Evolutionary conservation across 1,140 invertebrate species (phyloP), one percentile per base, ranked within the genome.

Genomic region (Periplaneta americana): DNA sequence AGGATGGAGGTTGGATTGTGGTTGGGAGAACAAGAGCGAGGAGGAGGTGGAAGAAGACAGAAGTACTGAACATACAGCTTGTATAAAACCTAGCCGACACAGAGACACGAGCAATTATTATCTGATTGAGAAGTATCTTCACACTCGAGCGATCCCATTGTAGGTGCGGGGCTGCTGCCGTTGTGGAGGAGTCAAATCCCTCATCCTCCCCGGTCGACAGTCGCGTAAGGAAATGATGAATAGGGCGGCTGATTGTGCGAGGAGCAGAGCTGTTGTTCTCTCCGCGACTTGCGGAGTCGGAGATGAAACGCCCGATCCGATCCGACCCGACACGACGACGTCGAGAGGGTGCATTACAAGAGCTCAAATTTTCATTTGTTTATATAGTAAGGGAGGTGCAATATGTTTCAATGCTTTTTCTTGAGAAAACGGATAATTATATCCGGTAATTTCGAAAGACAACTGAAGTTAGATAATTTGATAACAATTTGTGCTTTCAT

Each of bases 51-150:
- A 57, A 57, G 22, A 2, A n/a, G 22, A 57, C 48, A 57, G 48
- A 57, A n/a, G 18, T n/a, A 10, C 48, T 57, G 48, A 57, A 57
- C 39, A 48, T 15, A 48, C 48, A 57, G 28, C 18, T 57, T 57
- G 28, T 10, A 57, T 57, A 57, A 57, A 57, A 57, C 48, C 18
- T 57, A 57, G 48, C 28, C 48, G 48, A 57, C 39, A 48, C 39
- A 48, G 39, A 48, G 39, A 48, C 39, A 48, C 13, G n/a, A 35
- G 77, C 80, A 82, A 80, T 83, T 78, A 85, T 85, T 86, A 86
- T 86, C 85, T 84, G 85, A 86, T 86, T 84, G 85, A 85, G 83
- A 85, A 86, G 85, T 86, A 86, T 86, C 85, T 86, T 86, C 83
- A 85, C 86, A 84, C 82, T 84, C 83, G 84, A 85, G 80, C 84